Base-by-base conservation (phyloP, 1,140 invertebrate species). In the Cherax destructor region DNA sequence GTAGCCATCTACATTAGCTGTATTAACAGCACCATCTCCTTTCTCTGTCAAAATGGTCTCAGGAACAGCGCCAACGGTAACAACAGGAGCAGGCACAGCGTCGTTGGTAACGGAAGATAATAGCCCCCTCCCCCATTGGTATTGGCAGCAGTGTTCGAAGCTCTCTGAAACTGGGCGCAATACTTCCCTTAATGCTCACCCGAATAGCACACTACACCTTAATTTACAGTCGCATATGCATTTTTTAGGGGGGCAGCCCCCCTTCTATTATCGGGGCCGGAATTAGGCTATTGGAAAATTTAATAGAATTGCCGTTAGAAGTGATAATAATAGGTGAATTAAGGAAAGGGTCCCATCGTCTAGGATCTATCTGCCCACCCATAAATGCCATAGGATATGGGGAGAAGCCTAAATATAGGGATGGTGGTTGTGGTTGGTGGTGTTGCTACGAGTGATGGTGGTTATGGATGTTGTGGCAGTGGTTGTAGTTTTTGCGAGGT, bases 231-330 rank as follows among this genome's bases (percentile, higher is more conserved):
- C 89, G 83, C 89, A 85, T 91, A 91, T 91, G 83, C 81, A 91
- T 85, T 83, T 83, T 65, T 74, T 69, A 11, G 21, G 21, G 65
- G 80, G 80, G 80, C 4, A 11, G 2, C 52, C 77, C 77, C 77
- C 72, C 83, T 86, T 91, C 83, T 84, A 86, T 91, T 91, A 91
- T 91, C 83, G 89, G 89, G 85, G 74, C 85, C 80, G 89, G 83
- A 91, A 91, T 91, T 72, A 91, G 83, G 74, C 89, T 80, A 91
- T 91, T 91, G 89, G 89, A 91, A 91, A 91, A 91, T 85, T 91
- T 91, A 91, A 91, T 91, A 85, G 83, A 86, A 91, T 91, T 69
- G 76, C 83, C 89, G 81, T 80, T 83, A 85, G 41, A 85, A 30
- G 83, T 50, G 83, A 80, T 85, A 91, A 91, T 86, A 91, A 69